A percentile compares a stretch with the other conserved stretches of the same genome.
Evolutionary conservation across 2,113 vertebrate genomes (phyloP).

Genomic region (Emydura subglobosa): DNA sequence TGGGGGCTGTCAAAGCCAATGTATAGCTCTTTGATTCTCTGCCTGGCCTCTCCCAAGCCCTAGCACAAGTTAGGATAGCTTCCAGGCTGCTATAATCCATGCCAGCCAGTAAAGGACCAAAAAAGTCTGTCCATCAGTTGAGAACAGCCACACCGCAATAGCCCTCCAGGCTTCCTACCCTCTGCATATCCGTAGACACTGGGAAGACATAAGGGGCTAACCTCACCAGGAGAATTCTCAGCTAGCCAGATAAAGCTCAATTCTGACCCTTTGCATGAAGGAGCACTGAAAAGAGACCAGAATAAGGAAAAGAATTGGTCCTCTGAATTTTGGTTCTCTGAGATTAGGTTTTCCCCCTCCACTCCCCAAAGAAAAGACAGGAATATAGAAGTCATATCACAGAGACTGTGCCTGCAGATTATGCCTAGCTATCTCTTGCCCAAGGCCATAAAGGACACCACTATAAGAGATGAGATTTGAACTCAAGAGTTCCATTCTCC

Average conservation of each 20-base stretch:
- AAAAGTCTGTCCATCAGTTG: background rate
- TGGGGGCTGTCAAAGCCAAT: background rate
- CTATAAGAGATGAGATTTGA: background rate
- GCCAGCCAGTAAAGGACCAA: background rate
- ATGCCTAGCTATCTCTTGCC: background rate
- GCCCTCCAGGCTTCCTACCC: background rate
- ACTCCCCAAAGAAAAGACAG: background rate
- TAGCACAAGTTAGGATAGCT: background rate
- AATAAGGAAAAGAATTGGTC: background rate
- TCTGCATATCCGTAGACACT: background rate
- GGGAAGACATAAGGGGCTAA: background rate
- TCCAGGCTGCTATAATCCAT: background rate
- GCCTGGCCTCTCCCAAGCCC: background rate
- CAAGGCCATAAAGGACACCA: background rate
- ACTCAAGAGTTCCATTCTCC: constrained; percentile 1
- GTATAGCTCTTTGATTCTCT: background rate
- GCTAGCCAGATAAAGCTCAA: background rate
- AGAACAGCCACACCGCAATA: background rate
- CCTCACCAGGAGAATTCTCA: background rate
- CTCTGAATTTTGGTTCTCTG: background rate
- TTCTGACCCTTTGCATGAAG: background rate
- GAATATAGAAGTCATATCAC: background rate
- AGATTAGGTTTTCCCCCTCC: background rate
- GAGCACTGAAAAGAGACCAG: background rate
- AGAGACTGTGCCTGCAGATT: accelerated